phyloP scores from a whole-genome alignment of 2,888 invertebrate species.

The Cosmopolites sordidus region DNA sequence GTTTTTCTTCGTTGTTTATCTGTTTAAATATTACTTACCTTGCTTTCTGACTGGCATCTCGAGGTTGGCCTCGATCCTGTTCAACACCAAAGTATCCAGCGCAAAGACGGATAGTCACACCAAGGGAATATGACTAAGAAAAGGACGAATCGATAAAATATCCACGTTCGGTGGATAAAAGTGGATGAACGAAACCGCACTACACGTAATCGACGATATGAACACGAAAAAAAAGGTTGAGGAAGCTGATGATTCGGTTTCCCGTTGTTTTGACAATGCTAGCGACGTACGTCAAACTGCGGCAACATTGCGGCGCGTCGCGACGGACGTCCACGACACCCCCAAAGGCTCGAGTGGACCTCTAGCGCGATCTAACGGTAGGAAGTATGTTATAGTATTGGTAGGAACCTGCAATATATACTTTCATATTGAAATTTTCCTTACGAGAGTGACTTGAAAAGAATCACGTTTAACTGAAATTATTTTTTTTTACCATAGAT shows the following conservation, averaged over 20 bases:
- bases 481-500: no score
- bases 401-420: no score
- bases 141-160: background rate
- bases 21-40: slow-evolving; percentile 10
- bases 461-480: no score
- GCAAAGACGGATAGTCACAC: slow-evolving; percentile 13
- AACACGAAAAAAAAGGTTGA: no score
- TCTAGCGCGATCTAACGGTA: background rate
- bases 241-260: no score
- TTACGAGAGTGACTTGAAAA: no score
- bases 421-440: no score
- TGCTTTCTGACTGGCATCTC: slow-evolving; percentile 27
- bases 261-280: background rate
- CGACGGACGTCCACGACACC: slow-evolving; percentile 19
- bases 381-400: background rate
- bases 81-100: slow-evolving; percentile 24
- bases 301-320: slow-evolving; percentile 26
- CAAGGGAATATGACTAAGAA: background rate
- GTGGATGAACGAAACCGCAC: no score
- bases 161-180: no score
- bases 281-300: slow-evolving; percentile 20
- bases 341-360: slow-evolving; percentile 5
- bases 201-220: no score
- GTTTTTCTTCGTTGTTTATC: background rate
- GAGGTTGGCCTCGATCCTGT: slow-evolving; percentile 22